Evolutionary conservation across 2,797 vertebrate genomes (phyloP), one percentile per base, ranked within the genome.

Genomic region (Enteromius treurensis): DNA sequence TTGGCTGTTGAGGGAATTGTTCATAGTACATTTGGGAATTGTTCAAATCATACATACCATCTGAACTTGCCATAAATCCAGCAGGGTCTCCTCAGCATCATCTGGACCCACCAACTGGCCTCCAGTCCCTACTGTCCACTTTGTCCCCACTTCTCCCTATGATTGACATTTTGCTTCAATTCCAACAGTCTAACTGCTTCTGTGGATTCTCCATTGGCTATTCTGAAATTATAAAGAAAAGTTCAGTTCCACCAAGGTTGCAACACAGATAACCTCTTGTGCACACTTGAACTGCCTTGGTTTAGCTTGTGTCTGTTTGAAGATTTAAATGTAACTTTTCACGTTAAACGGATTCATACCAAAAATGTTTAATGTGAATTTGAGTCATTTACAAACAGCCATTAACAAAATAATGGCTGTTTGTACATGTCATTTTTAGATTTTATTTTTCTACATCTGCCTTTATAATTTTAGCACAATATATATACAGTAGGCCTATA

Each of bases 31-130:
- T 74, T 62, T 8, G 19, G 13, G 60, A 29, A 32, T 58, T 74
- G n/a, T 40, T 42, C 34, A 68, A 45, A 75, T 67, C 4, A n/a
- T 67, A 49, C 4, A 32, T 47, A n/a, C 34, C 49, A 51, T 75
- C 49, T 58, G 49, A 74, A 82, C 64, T 37, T 82, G 73, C 62
- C 73, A 68, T 37, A 58, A 73, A 53, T 82, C 23, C 81, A 76
- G 62, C n/a, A 68, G 73, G 62, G 47, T 65, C 62, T 29, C 37
- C 65, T 75, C 40, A 34, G 62, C 34, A 53, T 82, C 62, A 75
- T 47, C 71, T 76, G 71, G 71, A 77, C 55, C 23, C 37, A 10
- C 23, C n/a, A 32, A n/a, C 62, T 51, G 32, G n/a, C 62, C 71
- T 32, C 49, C 23, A 40, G 65, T 40, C 29, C 34, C 19, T 34